Evolutionary conservation across 2,888 invertebrate species (phyloP).

Genomic region (Ligdia adustata): DNA sequence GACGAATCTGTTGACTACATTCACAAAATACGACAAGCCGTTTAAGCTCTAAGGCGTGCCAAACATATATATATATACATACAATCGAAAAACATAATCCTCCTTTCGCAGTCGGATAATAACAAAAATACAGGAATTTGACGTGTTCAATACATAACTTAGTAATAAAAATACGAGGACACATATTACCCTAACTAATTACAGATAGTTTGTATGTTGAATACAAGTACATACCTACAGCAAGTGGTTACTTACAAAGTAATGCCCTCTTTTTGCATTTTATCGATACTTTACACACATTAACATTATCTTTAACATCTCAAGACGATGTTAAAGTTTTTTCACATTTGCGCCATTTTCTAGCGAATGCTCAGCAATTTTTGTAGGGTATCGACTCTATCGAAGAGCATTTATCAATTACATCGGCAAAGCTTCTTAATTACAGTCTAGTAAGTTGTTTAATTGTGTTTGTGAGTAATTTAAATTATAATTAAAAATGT

Average conservation of each 20-base stretch:
- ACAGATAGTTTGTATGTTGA: background rate
- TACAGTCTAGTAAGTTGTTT: background rate
- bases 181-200: too few species aligned
- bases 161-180: too few species aligned
- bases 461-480: background rate
- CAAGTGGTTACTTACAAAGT: slow-evolving; percentile 1
- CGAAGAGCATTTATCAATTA: slow-evolving; percentile 3
- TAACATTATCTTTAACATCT: slow-evolving; percentile 5
- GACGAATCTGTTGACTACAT: too few species aligned
- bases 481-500: background rate
- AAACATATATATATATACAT: too few species aligned
- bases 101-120: too few species aligned
- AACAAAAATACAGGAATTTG: too few species aligned
- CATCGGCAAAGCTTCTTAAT: background rate
- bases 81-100: too few species aligned
- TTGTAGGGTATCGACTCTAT: slow-evolving; percentile 4
- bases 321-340: too few species aligned
- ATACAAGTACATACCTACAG: background rate
- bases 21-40: too few species aligned
- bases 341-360: background rate
- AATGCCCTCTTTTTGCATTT: background rate
- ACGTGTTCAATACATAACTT: too few species aligned
- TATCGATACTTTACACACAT: slow-evolving; percentile 1
- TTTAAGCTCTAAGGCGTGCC: too few species aligned
- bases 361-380: slow-evolving; percentile 1